Percentiles rank a stretch among this genome's conserved stretches.
phyloP scores from a whole-genome alignment of 2,113 vertebrate genomes.

The Naja naja region DNA sequence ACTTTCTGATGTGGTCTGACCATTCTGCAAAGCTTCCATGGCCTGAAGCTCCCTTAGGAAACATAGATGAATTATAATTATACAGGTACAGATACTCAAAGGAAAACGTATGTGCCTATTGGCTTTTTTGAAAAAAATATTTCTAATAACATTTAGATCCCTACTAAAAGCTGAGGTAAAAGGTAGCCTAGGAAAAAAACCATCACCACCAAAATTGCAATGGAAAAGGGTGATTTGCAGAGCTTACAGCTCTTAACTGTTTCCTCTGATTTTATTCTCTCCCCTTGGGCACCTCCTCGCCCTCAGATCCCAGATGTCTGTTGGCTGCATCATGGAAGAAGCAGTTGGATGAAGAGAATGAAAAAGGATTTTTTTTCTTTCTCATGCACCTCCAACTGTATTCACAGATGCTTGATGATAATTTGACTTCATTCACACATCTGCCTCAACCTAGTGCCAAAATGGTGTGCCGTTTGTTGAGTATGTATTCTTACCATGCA shows the following conservation, averaged over 20 bases:
- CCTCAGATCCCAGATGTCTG: too few species aligned
- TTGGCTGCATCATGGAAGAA: not conserved
- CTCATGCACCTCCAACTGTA: not conserved
- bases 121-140: not conserved
- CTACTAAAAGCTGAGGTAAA: not conserved
- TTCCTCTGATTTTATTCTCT: not conserved
- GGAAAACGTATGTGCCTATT: not conserved
- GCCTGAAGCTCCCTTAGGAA: slow-evolving; percentile 89
- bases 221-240: not conserved
- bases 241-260: not conserved
- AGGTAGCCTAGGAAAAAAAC: not conserved
- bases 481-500: not conserved
- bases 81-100: slow-evolving; percentile 39
- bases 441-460: not conserved
- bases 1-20: slow-evolving; percentile 81
- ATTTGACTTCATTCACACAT: not conserved
- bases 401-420: not conserved
- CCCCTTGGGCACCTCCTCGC: not conserved
- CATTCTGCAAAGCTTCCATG: slow-evolving; percentile 88
- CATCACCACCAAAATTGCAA: not conserved
- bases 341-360: not conserved
- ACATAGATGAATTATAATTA: slow-evolving; percentile 41
- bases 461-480: not conserved
- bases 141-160: not conserved
- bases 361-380: not conserved